Evolutionary conservation across 2,888 invertebrate species (phyloP), one percentile per base, ranked within the genome.

Genomic region (Malthinus flaveolus): DNA sequence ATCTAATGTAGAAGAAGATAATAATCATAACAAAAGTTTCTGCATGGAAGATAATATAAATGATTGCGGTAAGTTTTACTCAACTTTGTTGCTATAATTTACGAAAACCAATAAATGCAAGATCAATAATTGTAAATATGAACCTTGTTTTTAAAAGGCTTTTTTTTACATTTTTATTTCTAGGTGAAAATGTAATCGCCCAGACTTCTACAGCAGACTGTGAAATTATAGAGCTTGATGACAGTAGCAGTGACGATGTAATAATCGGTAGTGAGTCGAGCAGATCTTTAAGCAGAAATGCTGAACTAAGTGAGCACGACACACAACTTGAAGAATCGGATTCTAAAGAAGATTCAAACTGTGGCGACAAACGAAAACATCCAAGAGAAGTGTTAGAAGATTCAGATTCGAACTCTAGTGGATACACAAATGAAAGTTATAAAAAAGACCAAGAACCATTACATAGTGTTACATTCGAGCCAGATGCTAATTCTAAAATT

Each of bases 61-160:
- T n/a, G 49, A 31, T 48, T 7, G 33, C 49, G 32, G 49, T 50
- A 36, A 46, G 45, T 36, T 12, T 23, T 49, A 23, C 12, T 13
- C 32, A 7, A 12, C 8, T 46, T 10, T 23, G 23, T 23, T 23
- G 23, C 5, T 5, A 23, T 23, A 23, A 23, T 23, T 23, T 23
- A 23, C 5, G 23, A 5, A 3, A 23, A 5, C 23, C 23, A 23
- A 23, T 23, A 5, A 2, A 23, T 23, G 23, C 5, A 23, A 23
- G 23, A 23, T 23, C n/a, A n/a, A n/a, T n/a, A n/a, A n/a, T n/a
- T n/a, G 5, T 23, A 23, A 23, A 23, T 23, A 23, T 23, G 23
- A 23, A 3, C 5, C 5, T 5, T 3, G 5, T 23, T 23, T 23
- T 23, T 23, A 23, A 23, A 23, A 2, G 5, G 23, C 5, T 3